Evolutionary conservation across 2,113 vertebrate species (phyloP).

Genomic region (Meriones unguiculatus): DNA sequence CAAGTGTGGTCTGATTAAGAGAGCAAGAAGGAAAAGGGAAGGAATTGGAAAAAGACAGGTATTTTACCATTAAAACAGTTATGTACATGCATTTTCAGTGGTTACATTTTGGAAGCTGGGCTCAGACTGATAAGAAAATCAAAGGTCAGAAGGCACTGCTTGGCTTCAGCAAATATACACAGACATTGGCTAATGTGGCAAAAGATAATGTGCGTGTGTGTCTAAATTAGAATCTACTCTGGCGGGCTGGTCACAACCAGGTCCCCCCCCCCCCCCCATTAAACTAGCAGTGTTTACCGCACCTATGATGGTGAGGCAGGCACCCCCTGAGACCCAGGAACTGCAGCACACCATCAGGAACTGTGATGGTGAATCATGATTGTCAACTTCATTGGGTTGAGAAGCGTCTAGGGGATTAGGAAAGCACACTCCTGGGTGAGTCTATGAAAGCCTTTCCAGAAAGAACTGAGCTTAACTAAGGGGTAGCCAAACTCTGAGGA

Average conservation of each 20-base stretch:
- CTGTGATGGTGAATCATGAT: neutral
- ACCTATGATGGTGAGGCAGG: too few relatives aligned
- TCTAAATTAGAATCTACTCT: neutral
- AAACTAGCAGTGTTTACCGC: too few relatives aligned
- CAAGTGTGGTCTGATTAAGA: neutral
- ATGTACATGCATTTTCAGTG: neutral
- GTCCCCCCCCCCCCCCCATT: too few relatives aligned
- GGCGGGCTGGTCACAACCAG: neutral
- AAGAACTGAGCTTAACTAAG: neutral
- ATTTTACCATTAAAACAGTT: neutral
- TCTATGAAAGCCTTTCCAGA: neutral
- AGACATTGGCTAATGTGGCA: neutral
- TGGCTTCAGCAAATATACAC: neutral
- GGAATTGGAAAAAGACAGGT: neutral
- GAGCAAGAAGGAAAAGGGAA: neutral
- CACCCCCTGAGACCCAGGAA: neutral
- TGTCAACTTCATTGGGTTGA: neutral
- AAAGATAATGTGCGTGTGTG: neutral
- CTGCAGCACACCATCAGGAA: neutral
- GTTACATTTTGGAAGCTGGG: neutral
- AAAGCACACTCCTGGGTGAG: neutral
- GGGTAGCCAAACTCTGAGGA: neutral
- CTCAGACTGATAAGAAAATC: constrained; percentile 16
- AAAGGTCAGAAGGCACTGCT: neutral
- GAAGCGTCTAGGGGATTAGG: neutral